Conservation (phyloP, 2,113 vertebrate genomes). For the Alexandromys fortis region DNA sequence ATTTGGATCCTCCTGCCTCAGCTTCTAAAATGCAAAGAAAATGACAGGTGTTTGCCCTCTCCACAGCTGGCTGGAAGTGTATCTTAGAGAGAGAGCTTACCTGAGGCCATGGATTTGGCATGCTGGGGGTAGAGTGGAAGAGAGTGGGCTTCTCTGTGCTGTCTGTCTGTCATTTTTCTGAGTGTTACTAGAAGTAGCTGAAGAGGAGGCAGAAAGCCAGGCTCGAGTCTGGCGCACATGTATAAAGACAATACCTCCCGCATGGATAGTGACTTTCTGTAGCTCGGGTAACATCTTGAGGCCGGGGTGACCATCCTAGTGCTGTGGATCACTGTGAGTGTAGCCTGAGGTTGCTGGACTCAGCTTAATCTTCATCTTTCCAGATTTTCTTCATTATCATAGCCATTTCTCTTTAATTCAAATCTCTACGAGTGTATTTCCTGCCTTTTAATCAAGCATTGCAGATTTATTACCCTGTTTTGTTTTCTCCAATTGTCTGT, state of each 20-base stretch:
- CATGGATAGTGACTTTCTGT: not conserved
- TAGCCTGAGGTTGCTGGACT: too few relatives aligned
- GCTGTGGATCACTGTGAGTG: not conserved
- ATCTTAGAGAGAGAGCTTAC: not conserved
- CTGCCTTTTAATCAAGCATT: not conserved
- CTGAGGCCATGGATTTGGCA: not conserved
- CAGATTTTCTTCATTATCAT: not conserved
- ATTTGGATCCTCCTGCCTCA: not conserved
- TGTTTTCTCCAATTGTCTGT: not conserved
- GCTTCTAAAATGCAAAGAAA: not conserved
- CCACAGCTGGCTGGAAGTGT: not conserved
- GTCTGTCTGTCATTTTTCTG: not conserved
- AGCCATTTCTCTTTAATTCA: not conserved
- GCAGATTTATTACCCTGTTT: constrained; percentile 27
- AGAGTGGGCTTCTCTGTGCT: not conserved
- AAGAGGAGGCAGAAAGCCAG: not conserved
- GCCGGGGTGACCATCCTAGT: not conserved
- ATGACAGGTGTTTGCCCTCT: not conserved
- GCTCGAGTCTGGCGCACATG: not conserved
- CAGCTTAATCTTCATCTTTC: not conserved
- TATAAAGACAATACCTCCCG: not conserved
- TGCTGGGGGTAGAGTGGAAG: not conserved
- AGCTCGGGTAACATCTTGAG: not conserved
- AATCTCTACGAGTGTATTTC: not conserved
- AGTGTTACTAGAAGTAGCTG: not conserved